phyloP scores from a whole-genome alignment of 2,113 vertebrate genomes.

The Chauna torquata region DNA sequence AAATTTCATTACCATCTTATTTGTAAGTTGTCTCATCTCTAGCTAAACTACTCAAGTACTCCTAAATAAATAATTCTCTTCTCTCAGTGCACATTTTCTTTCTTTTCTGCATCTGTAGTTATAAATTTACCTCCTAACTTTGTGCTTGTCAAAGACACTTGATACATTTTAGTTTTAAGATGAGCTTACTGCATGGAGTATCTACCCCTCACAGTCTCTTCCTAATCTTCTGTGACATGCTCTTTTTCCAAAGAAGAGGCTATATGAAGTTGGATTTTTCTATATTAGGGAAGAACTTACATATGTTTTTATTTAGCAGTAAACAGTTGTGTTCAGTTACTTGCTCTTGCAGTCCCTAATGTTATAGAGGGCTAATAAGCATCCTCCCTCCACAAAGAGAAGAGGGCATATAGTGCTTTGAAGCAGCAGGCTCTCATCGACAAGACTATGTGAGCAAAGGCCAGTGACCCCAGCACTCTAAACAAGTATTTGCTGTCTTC shows the following conservation, averaged over 20 bases:
- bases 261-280: not conserved
- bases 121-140: not conserved
- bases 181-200: not conserved
- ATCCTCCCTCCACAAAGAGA: not conserved
- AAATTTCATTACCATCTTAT: not conserved
- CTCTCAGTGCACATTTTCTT: not conserved
- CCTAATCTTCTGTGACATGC: not conserved
- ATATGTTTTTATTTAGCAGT: not conserved
- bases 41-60: not conserved
- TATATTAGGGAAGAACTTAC: not conserved
- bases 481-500: not conserved
- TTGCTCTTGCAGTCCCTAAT: not conserved
- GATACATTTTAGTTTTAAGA: not conserved
- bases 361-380: not conserved
- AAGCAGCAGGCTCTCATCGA: not conserved
- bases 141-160: not conserved
- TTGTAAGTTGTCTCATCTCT: not conserved
- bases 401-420: not conserved
- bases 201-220: not conserved
- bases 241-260: not conserved
- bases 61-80: not conserved
- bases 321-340: not conserved
- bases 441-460: not conserved
- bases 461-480: not conserved
- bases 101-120: not conserved